Evolutionary conservation across 2,113 vertebrate species (phyloP).

Genomic region (Calidris pugnax): DNA sequence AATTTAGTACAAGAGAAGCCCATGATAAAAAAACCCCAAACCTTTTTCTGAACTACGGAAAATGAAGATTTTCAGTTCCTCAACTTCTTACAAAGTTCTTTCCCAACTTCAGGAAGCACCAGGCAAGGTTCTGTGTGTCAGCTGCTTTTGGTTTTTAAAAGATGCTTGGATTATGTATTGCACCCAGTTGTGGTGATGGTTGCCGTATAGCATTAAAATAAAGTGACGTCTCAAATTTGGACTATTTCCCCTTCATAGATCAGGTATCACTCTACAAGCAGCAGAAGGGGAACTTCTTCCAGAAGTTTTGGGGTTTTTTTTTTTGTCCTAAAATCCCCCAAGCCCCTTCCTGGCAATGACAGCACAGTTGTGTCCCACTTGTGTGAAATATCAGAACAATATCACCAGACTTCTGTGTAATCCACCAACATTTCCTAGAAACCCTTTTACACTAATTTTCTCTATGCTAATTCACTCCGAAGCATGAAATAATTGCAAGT

Average conservation of each 20-base stretch:
- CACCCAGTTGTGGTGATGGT: not conserved
- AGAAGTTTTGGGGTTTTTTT: accelerated
- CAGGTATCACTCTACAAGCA: not conserved
- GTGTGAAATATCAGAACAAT: not conserved
- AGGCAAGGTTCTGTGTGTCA: not conserved
- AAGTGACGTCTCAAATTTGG: not conserved
- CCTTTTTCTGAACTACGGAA: not conserved
- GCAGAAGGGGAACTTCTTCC: not conserved
- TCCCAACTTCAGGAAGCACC: not conserved
- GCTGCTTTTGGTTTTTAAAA: not conserved
- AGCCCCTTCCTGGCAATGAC: not conserved
- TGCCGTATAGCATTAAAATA: not conserved
- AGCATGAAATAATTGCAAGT: not conserved
- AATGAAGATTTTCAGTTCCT: not conserved
- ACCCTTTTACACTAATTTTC: not conserved
- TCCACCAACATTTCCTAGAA: not conserved
- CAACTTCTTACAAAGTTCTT: not conserved
- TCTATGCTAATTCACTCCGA: not conserved
- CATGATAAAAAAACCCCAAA: not conserved
- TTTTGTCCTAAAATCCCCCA: not conserved
- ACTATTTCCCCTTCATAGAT: not conserved
- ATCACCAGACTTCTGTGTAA: not conserved
- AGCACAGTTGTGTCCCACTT: not conserved
- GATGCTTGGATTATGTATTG: not conserved
- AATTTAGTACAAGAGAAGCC: constrained; percentile 30